These are phyloP conservation scores for Micromussa lordhowensis DNA, from an alignment of 92 coral and sea anemone species.

Conservation along the genomic window DNA sequence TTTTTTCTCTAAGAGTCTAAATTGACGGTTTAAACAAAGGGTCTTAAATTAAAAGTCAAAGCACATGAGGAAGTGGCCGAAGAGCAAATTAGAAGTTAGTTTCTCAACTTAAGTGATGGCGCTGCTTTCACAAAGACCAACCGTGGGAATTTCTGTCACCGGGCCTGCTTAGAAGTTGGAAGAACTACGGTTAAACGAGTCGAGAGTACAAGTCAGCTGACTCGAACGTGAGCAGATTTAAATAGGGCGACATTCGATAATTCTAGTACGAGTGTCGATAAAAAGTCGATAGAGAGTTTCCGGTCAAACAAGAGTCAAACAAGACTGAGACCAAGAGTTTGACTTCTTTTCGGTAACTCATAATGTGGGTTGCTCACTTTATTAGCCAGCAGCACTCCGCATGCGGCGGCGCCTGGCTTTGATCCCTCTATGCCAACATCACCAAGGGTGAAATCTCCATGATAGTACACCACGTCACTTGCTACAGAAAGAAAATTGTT, in stretches of 20 bases:
- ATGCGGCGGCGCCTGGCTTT: conserved; percentile 96
- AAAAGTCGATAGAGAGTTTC: background rate
- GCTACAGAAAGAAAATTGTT: conserved; percentile 78
- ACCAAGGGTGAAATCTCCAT: conserved; percentile 70
- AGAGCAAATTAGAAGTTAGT: background rate
- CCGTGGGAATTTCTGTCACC: too few species aligned
- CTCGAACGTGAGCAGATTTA: background rate
- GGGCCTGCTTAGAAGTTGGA: too few species aligned
- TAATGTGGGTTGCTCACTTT: conserved; percentile 52
- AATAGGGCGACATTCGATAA: background rate
- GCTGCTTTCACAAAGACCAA: too few species aligned
- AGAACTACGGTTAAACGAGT: background rate
- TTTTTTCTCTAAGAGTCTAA: background rate
- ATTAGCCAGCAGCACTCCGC: conserved; percentile 84
- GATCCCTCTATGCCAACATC: conserved; percentile 86
- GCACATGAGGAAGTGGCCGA: background rate
- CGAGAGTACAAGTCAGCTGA: background rate
- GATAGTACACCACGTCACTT: conserved; percentile 73
- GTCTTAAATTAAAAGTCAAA: background rate
- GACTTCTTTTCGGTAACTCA: background rate
- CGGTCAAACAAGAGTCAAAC: too few species aligned
- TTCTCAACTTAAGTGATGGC: background rate
- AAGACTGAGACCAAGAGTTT: background rate
- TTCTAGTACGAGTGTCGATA: background rate
- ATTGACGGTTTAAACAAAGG: background rate